Percentiles rank a stretch among this genome's conserved stretches.
Evolutionary conservation across 2,888 invertebrate species (phyloP).

Genomic region (Falcaria lacertinaria): DNA sequence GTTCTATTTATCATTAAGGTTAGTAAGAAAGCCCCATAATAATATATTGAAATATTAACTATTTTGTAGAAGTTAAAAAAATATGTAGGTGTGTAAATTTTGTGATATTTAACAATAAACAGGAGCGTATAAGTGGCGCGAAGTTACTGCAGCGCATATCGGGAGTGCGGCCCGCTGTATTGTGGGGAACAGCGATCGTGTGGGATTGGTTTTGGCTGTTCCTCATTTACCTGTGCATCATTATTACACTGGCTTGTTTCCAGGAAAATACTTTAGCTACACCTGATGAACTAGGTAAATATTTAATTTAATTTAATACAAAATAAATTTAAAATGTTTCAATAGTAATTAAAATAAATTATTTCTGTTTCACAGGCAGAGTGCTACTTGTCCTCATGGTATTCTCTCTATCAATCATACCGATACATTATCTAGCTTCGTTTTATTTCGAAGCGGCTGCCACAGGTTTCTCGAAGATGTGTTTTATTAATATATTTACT

Average conservation of each 20-base stretch:
- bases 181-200: slow-evolving; percentile 84
- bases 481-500: slow-evolving; percentile 85
- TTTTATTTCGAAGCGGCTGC: slow-evolving; percentile 86
- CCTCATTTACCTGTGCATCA: slow-evolving; percentile 77
- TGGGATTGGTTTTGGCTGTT: slow-evolving; percentile 85
- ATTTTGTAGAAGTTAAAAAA: not conserved
- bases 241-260: slow-evolving; percentile 82
- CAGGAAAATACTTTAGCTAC: slow-evolving; percentile 82
- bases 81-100: not conserved
- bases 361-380: slow-evolving; percentile 64
- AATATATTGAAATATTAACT: too few relatives aligned
- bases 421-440: slow-evolving; percentile 85
- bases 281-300: slow-evolving; percentile 73
- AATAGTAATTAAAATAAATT: not conserved
- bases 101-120: too few relatives aligned
- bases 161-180: slow-evolving; percentile 82
- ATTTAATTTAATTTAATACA: not conserved
- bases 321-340: too few relatives aligned
- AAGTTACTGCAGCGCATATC: slow-evolving; percentile 86
- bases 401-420: slow-evolving; percentile 86
- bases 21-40: too few relatives aligned
- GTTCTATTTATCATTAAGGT: slow-evolving; percentile 79
- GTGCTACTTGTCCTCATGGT: slow-evolving; percentile 82
- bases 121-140: slow-evolving; percentile 84
- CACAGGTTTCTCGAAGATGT: slow-evolving; percentile 87